Conservation (phyloP, 2,113 vertebrate genomes). For the Climacteris rufus region DNA sequence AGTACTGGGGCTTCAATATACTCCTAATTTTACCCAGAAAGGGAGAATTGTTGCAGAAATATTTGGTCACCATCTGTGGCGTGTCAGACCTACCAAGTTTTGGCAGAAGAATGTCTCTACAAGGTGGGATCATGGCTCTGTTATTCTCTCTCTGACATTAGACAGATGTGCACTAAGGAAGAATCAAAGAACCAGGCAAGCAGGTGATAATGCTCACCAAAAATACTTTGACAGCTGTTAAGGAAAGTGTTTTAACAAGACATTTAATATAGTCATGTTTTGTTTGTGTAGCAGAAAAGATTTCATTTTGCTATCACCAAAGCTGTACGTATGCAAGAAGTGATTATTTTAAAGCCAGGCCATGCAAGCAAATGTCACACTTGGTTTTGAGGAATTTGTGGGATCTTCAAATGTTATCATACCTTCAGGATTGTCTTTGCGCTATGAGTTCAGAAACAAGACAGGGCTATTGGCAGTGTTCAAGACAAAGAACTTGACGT, state of each 20-base stretch:
- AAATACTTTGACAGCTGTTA: background rate
- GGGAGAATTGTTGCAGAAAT: background rate
- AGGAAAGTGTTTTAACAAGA: background rate
- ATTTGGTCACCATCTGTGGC: background rate
- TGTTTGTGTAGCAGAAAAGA: background rate
- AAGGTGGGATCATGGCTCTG: background rate
- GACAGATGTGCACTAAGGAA: background rate
- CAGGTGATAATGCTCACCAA: background rate
- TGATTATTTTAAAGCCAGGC: background rate
- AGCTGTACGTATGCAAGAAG: background rate
- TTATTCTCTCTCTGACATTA: background rate
- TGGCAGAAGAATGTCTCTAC: background rate
- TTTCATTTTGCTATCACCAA: background rate
- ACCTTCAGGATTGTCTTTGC: background rate
- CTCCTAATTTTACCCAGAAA: background rate
- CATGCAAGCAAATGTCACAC: background rate
- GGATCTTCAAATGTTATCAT: background rate
- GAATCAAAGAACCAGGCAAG: background rate
- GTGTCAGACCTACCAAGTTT: background rate
- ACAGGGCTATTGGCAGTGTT: background rate
- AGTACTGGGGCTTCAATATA: background rate
- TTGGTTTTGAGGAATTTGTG: background rate
- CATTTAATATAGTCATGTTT: background rate
- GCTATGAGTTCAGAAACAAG: background rate
- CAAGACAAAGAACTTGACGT: background rate